Evolutionary conservation across 2,113 vertebrate species (phyloP), one percentile per base, ranked within the genome.

Genomic region (Cryptotis parvus): DNA sequence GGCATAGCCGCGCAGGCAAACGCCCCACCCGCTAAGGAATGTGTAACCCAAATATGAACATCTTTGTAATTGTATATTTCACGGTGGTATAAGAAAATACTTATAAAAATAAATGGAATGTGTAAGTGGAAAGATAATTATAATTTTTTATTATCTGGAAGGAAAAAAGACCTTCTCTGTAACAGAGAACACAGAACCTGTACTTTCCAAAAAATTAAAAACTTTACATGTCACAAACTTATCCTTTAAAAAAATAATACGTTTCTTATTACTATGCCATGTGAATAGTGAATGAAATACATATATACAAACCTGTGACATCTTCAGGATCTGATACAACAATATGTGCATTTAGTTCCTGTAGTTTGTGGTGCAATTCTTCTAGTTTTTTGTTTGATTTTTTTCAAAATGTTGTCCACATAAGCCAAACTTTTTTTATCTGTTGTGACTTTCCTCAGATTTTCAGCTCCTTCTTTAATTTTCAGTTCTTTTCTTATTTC

Each of bases 401-500:
- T n/a, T 98, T 99, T 99, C 96, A 99, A 98, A 98, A 99, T 99
- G 97, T 99, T 99, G 98, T 99, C 99, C 91, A 99, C 99, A 77
- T 99, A 99, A 8, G 99, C 99, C 98, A 99, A 98, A 97, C 98
- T 99, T 98, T 99, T 99, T 98, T 99, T 99, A 98, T 99, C 99
- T 1, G 99, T 99, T 95, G 99, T 99, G 87, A 99, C 99, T 97
- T 98, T 99, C 88, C 99, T 98, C 92, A 99, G 98, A 97, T 99
- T 99, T 98, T 99, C 99, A 1, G 99, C 99, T 88, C 99, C 99
- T 96, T 99, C 99, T 97, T 99, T 99, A 96, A 99, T 99, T 98
- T 99, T 99, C 95, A 99, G 98, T 98, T 99, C 99, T 95, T 99
- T 99, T 95, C 99, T 99, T 98, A 99, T 99, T 98, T 99, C 99